phyloP scores from a whole-genome alignment of 2,888 invertebrate genomes.

The Linyphia triangularis region DNA sequence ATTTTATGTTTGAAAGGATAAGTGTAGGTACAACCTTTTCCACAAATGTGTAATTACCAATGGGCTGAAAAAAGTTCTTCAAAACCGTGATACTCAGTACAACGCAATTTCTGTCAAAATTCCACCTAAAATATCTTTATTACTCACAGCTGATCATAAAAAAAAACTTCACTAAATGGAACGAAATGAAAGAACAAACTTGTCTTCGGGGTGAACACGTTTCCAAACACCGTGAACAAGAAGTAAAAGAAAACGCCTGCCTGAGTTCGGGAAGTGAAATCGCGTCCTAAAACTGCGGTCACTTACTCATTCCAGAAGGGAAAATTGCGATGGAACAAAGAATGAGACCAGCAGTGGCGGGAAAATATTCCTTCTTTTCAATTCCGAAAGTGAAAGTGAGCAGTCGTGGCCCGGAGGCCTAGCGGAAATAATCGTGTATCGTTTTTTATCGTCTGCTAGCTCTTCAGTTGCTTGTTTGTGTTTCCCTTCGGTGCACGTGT shows the following conservation, averaged over 20 bases:
- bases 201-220: slow-evolving; percentile 45
- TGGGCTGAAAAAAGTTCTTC: background rate
- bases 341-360: slow-evolving; percentile 18
- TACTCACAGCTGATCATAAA: background rate
- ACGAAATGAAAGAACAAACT: background rate
- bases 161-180: background rate
- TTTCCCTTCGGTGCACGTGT: slow-evolving; percentile 56
- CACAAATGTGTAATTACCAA: background rate
- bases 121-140: background rate
- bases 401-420: slow-evolving; percentile 44
- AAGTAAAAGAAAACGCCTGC: slow-evolving; percentile 50
- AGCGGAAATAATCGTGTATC: slow-evolving; percentile 44
- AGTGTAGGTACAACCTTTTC: background rate
- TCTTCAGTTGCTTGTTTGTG: slow-evolving; percentile 41
- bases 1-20: background rate
- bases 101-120: background rate
- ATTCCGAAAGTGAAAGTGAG: slow-evolving; percentile 47
- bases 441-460: slow-evolving; percentile 44
- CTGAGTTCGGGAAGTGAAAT: slow-evolving; percentile 61
- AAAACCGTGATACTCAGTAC: background rate
- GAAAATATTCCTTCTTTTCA: slow-evolving; percentile 14
- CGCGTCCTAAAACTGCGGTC: slow-evolving; percentile 50
- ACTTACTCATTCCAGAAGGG: slow-evolving; percentile 43
- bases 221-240: background rate
- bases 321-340: background rate